Base-by-base conservation (phyloP, 35 echinoderm and acorn worm genomes). In the Hemicentrotus pulcherrimus region DNA sequence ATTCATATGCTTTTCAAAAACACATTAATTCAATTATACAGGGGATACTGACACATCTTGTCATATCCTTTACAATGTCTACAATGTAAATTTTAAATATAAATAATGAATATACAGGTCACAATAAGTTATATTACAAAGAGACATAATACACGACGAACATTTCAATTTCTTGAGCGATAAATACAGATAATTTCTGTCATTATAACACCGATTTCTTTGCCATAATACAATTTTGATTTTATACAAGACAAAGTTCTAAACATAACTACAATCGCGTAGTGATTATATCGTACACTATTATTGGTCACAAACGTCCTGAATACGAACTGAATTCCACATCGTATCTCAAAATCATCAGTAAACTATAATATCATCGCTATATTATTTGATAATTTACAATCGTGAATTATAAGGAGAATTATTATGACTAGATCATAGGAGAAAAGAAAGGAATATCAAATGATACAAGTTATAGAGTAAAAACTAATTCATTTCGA, bases 71-170 rank as follows among this genome's bases (percentile, higher is more conserved):
- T 78, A 78, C 65, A 78, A 8, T 8, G 65, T 78, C 65, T 78
- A 78, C 19, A 78, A 78, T 78, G 65, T 78, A 78, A 7, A 78
- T 78, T 78, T 78, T 78, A 78, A 78, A 78, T 78, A 78, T 78
- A 78, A 78, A 78, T 78, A 78, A 78, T 22, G 65, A 78, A 78
- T 78, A 78, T 78, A 78, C 65, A 78, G 65, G 19, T 78, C 65
- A 78, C 65, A 78, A 78, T 78, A 78, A 78, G 65, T 78, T 78
- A 78, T 78, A 78, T 78, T 78, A 78, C 65, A 78, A 28, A 78
- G 65, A 78, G 65, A 78, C 65, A 78, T 78, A n/a, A n/a, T 78
- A 78, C 65, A 78, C 7, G 65, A 78, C 65, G 65, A 78, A n/a
- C 15, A 78, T 78, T 78, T 78, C 65, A 78, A n/a, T 78, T 28